phyloP scores from a whole-genome alignment of 2,797 vertebrate species.

The Chrosomus eos region DNA sequence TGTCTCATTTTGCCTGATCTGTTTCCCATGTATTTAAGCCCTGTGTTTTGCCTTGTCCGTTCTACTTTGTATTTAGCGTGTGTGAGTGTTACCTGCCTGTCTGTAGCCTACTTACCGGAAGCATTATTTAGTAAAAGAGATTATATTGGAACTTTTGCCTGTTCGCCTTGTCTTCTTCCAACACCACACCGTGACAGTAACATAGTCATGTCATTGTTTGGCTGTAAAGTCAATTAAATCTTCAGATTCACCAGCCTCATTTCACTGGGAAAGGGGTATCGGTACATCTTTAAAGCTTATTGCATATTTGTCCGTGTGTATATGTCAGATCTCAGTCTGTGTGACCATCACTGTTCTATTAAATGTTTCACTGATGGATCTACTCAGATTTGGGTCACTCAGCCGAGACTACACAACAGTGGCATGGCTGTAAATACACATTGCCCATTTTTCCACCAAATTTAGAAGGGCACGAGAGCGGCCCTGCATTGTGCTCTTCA shows the following conservation, averaged over 20 bases:
- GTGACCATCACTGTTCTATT: not conserved
- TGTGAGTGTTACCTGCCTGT: too few species aligned
- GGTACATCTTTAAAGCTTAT: not conserved
- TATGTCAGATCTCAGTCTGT: not conserved
- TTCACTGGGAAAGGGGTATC: not conserved
- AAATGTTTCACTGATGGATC: not conserved
- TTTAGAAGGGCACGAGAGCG: not conserved
- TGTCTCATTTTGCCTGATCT: too few species aligned
- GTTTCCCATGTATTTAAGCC: too few species aligned
- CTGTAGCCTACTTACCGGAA: too few species aligned
- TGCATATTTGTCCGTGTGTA: not conserved
- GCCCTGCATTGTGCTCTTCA: not conserved
- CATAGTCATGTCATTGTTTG: not conserved
- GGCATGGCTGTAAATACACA: not conserved
- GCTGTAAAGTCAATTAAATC: not conserved
- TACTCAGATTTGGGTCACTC: not conserved
- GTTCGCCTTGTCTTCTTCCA: too few species aligned
- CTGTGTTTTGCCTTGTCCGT: too few species aligned
- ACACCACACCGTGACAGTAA: too few species aligned
- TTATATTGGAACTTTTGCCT: too few species aligned
- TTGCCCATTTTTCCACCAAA: not conserved
- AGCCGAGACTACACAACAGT: not conserved
- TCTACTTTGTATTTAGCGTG: too few species aligned
- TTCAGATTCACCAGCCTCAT: not conserved
- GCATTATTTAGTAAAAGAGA: too few species aligned